Evolutionary conservation across 2,113 vertebrate genomes (phyloP).

Genomic region (Vireo altiloquus): DNA sequence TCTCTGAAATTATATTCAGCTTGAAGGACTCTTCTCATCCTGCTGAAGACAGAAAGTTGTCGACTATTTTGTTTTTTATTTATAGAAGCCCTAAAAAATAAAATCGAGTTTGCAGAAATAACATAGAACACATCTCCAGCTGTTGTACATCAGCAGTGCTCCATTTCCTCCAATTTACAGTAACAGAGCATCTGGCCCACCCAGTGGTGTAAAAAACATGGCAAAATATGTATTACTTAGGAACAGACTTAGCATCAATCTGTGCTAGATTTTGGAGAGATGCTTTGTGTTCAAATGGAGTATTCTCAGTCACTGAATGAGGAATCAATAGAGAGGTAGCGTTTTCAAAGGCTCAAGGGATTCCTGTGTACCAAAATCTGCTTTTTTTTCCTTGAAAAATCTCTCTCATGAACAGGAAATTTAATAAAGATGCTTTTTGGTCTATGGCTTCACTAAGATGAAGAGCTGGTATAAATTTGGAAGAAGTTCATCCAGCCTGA

Average conservation of each 20-base stretch:
- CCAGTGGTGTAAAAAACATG: neutral
- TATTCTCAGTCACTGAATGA: neutral
- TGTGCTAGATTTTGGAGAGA: neutral
- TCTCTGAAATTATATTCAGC: constrained; percentile 42
- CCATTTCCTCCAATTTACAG: neutral
- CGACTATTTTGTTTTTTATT: neutral
- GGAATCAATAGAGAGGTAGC: neutral
- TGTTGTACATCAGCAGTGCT: neutral
- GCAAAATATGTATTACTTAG: neutral
- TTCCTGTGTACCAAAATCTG: neutral
- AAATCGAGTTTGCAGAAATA: neutral
- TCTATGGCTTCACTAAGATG: neutral
- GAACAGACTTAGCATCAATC: neutral
- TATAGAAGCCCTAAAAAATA: neutral
- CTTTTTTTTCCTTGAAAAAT: neutral
- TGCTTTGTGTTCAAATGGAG: neutral
- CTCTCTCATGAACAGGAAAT: neutral
- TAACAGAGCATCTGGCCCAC: neutral
- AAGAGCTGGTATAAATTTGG: neutral
- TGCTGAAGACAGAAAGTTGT: constrained; percentile 19
- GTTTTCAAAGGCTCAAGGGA: neutral
- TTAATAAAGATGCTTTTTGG: neutral
- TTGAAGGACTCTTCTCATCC: constrained; percentile 5
- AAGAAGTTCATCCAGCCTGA: neutral
- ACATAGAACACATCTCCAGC: neutral